These are phyloP conservation scores for Oncorhynchus mykiss DNA, from an alignment of 2,113 vertebrate genomes.

Conservation along the genomic window DNA sequence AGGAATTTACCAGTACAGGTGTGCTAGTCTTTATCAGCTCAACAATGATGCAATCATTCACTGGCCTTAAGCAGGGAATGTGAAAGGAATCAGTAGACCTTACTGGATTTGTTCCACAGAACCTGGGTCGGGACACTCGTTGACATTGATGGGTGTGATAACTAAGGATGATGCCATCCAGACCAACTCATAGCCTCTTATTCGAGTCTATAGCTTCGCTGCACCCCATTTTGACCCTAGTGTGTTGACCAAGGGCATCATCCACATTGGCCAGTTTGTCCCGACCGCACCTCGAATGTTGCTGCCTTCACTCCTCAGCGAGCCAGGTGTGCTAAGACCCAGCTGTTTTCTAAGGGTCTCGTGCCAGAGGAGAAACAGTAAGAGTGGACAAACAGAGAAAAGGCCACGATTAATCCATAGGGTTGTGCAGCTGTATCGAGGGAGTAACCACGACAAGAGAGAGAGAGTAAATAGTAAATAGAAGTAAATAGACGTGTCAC, in stretches of 20 bases:
- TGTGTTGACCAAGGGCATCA: slow-evolving; percentile 15
- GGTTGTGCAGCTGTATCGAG: slow-evolving; percentile 3
- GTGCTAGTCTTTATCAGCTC: background rate
- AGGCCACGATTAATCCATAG: slow-evolving; percentile 23
- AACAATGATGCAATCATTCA: background rate
- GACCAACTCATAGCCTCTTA: background rate
- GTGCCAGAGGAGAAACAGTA: slow-evolving; percentile 36
- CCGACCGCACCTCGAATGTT: slow-evolving; percentile 41
- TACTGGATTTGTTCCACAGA: background rate
- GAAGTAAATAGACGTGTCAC: background rate
- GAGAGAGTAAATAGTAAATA: background rate
- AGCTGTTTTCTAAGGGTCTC: slow-evolving; percentile 49
- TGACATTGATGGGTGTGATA: too few species aligned
- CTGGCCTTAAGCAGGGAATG: background rate
- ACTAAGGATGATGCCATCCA: background rate
- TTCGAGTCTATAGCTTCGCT: background rate
- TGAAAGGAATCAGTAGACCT: background rate
- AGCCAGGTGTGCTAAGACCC: slow-evolving; percentile 49
- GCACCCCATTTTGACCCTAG: background rate
- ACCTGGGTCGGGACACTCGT: background rate
- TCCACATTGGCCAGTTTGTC: slow-evolving; percentile 13
- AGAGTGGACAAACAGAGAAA: slow-evolving; percentile 19
- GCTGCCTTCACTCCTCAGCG: slow-evolving; percentile 39
- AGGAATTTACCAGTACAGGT: background rate
- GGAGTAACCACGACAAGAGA: background rate